Evolutionary conservation across 2,797 vertebrate species (phyloP).

Genomic region (Hemibagrus guttatus): DNA sequence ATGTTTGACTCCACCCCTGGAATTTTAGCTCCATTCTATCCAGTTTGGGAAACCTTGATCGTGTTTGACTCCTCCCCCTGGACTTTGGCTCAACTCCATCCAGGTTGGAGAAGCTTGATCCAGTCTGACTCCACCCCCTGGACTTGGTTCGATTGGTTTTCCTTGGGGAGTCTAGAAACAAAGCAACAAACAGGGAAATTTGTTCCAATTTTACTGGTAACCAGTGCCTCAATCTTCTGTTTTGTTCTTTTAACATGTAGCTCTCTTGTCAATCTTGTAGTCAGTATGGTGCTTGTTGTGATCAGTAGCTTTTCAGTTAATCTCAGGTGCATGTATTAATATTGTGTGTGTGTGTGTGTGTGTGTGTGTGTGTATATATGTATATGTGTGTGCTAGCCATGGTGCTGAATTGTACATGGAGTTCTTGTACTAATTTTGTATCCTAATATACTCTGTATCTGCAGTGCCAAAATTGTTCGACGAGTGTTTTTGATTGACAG

Average conservation of each 20-base stretch:
- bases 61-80: neutral
- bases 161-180: neutral
- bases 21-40: neutral
- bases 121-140: neutral
- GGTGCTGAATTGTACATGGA: neutral
- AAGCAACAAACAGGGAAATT: neutral
- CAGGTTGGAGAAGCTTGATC: neutral
- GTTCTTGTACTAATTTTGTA: neutral
- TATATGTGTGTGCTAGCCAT: neutral
- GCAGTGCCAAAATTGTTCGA: conserved; percentile 23
- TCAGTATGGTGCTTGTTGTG: neutral
- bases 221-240: too few species aligned
- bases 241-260: neutral
- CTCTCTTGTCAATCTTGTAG: neutral
- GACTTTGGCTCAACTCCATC: neutral
- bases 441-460: conserved; percentile 1
- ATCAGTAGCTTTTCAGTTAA: neutral
- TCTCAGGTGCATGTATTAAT: neutral
- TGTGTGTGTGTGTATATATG: too few species aligned
- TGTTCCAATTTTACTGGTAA: neutral
- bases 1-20: neutral
- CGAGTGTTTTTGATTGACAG: conserved; percentile 32
- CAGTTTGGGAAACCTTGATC: neutral
- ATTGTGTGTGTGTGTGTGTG: too few species aligned
- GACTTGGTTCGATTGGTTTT: neutral